Evolutionary conservation across 2,113 vertebrate species (phyloP).

Genomic region (Forbesichthys agassizii): DNA sequence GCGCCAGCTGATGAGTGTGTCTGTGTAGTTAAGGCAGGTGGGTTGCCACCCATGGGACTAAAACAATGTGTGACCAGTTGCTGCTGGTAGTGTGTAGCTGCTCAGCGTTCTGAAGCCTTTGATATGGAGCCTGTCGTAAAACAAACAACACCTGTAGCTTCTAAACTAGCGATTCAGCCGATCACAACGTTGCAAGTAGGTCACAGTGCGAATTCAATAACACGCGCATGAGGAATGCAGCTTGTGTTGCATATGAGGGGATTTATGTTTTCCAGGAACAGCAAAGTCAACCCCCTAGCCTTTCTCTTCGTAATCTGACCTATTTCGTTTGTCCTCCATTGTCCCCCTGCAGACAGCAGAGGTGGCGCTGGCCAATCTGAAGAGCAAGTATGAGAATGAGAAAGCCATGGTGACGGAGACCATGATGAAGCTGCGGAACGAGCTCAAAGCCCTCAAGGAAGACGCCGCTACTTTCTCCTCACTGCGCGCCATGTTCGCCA

Average conservation of each 20-base stretch:
- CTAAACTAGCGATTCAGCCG: background rate
- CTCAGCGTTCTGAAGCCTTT: background rate
- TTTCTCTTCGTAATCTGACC: conserved; percentile 32
- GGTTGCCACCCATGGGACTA: conserved; percentile 17
- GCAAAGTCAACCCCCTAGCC: conserved; percentile 8
- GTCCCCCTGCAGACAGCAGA: conserved; percentile 86
- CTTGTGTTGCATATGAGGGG: conserved; percentile 16
- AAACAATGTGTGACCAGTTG: conserved; percentile 51
- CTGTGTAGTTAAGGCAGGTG: conserved; percentile 27
- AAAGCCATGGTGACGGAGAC: conserved; percentile 98
- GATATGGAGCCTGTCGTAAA: conserved; percentile 31
- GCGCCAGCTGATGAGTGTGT: conserved; percentile 42
- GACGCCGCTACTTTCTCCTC: conserved; percentile 98
- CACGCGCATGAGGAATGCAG: background rate
- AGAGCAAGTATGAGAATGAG: conserved; percentile 99
- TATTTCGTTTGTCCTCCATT: conserved; percentile 18
- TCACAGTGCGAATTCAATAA: conserved; percentile 1
- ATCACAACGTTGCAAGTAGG: background rate
- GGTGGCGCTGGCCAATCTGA: conserved; percentile 95
- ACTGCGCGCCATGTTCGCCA: conserved; percentile 96
- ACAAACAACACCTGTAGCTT: conserved; percentile 11
- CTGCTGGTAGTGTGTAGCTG: conserved; percentile 35
- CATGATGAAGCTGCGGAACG: conserved; percentile 97
- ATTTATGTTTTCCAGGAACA: background rate
- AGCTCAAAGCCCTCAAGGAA: conserved; percentile 96